Percentiles rank a stretch among this genome's conserved stretches.
Conservation (phyloP, 2,797 vertebrate species). For the Pseudomugil gertrudae region DNA sequence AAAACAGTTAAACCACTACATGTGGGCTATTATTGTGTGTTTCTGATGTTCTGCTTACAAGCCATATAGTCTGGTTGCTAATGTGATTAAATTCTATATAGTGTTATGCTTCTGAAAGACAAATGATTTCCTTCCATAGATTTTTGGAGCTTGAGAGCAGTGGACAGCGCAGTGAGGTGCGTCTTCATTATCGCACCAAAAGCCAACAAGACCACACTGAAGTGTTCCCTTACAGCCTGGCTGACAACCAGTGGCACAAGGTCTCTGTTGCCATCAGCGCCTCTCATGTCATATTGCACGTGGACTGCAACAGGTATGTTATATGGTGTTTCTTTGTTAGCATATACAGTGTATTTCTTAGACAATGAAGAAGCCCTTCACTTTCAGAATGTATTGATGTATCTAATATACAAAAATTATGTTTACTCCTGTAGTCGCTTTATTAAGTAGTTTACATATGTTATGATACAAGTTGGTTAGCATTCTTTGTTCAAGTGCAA, state of each 20-base stretch:
- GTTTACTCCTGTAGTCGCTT: too few species aligned
- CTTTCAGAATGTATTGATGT: too few species aligned
- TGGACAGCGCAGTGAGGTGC: slow-evolving; percentile 93
- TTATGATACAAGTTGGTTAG: too few species aligned
- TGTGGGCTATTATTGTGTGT: slow-evolving; percentile 35
- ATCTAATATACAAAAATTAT: too few species aligned
- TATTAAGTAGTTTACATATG: too few species aligned
- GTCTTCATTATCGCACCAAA: slow-evolving; percentile 92
- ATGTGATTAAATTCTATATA: slow-evolving; percentile 52
- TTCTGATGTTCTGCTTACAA: slow-evolving; percentile 58
- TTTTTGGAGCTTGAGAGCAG: slow-evolving; percentile 97
- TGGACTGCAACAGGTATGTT: slow-evolving; percentile 99
- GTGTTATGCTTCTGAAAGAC: slow-evolving; percentile 24
- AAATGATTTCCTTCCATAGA: slow-evolving; percentile 71
- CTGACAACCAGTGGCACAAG: slow-evolving; percentile 96
- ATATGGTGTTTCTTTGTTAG: too few species aligned
- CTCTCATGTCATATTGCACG: slow-evolving; percentile 91
- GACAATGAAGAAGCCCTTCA: too few species aligned
- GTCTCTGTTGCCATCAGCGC: slow-evolving; percentile 94
- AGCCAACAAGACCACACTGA: slow-evolving; percentile 90
- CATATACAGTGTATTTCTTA: not conserved
- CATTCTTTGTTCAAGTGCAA: too few species aligned
- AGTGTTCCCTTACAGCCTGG: slow-evolving; percentile 95
- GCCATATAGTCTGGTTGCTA: slow-evolving; percentile 37
- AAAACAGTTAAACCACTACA: slow-evolving; percentile 38